Conservation (phyloP, 2,888 invertebrate genomes). For the Lochmaea crataegi region DNA sequence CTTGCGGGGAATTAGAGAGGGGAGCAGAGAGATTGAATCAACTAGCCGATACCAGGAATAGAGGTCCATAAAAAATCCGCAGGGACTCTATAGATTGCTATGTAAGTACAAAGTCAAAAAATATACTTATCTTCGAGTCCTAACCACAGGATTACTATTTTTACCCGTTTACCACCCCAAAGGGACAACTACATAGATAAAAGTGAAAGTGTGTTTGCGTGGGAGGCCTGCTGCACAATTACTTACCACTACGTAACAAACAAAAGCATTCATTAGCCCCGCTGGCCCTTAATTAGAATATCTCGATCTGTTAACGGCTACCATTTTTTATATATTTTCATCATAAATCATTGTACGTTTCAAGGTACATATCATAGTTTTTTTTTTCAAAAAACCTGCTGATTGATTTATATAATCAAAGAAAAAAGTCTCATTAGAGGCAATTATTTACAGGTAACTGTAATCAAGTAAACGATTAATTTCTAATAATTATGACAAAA, state of each 20-base stretch:
- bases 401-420: too few relatives aligned
- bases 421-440: too few relatives aligned
- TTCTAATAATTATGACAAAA: too few relatives aligned
- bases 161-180: neutral
- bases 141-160: neutral
- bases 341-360: slow-evolving; percentile 36
- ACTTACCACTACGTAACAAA: slow-evolving; percentile 29
- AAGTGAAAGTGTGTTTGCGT: slow-evolving; percentile 39
- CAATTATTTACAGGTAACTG: too few relatives aligned
- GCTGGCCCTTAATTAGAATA: slow-evolving; percentile 48
- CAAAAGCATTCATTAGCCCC: slow-evolving; percentile 7
- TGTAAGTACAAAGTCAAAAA: too few relatives aligned
- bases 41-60: too few relatives aligned
- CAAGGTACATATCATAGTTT: neutral
- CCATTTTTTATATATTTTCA: slow-evolving; percentile 47
- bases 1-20: too few relatives aligned
- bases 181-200: neutral
- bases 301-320: slow-evolving; percentile 50
- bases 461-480: too few relatives aligned
- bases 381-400: neutral
- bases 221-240: slow-evolving; percentile 51
- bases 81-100: too few relatives aligned
- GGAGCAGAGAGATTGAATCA: too few relatives aligned
- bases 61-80: too few relatives aligned
- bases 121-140: too few relatives aligned